Base-by-base conservation (phyloP, 2,113 vertebrate genomes). In the Notarius lentiginosus region DNA sequence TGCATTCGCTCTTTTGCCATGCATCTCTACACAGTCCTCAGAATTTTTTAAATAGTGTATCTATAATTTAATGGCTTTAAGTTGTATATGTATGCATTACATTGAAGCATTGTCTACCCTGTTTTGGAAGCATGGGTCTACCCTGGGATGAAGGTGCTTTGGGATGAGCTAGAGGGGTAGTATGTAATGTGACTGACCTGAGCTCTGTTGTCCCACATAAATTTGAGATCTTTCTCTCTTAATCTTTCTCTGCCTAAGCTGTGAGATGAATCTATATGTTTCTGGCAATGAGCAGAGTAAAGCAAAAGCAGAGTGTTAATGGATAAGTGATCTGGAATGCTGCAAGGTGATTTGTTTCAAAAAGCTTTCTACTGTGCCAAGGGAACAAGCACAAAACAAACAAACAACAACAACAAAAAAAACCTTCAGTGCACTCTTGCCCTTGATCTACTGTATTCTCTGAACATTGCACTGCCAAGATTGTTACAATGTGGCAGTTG, bases 11-110 rank as follows among this genome's bases (percentile, higher is more conserved):
- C 2, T 1, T 76, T 87, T 55, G 47, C 51, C 79, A 72, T 60
- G 34, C 66, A 22, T 49, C 76, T 18, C 27, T 11, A 53, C 84
- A 60, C 51, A 49, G 5, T 81, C 77, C 53, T 53, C 55, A 20
- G 11, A 24, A 41, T 41, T 2, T 41, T 41, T 41, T 68, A 30
- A 27, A 30, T 2, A 27, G 58, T 22, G 47, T 58, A 15, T 83
- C 49, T 41, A 41, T n/a, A 24, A 34, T 51, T 86, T 17, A 41
- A 73, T 30, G 11, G 55, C 53, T 72, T 86, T 61, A 85, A 77
- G 22, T 75, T 80, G 49, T 81, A 70, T 56, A 41, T 41, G 34
- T 41, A 41, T 41, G 34, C 34, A 41, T 41, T 41, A 41, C 34
- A 41, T 41, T 41, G 34, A 41, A 41, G 34, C 34, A 41, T 41